Conservation (phyloP, 2,888 invertebrate genomes). For the Tenthredo distinguenda region DNA sequence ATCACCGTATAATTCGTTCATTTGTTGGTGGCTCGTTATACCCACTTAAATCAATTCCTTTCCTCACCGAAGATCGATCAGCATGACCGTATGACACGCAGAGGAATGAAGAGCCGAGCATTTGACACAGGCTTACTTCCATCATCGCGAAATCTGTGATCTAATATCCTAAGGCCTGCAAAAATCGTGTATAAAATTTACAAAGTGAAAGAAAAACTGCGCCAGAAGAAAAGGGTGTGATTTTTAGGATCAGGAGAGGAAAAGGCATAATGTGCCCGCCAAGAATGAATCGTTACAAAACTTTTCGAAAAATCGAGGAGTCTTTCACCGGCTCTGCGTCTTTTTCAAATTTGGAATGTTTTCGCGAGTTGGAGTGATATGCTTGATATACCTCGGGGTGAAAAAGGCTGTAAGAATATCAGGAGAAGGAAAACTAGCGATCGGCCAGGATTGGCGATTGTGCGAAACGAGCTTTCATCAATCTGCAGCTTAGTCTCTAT, state of each 20-base stretch:
- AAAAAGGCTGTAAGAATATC: not conserved
- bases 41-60: not conserved
- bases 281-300: too few species aligned
- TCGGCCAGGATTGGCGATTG: not conserved
- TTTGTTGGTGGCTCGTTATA: not conserved
- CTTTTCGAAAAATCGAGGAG: too few species aligned
- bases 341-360: too few species aligned
- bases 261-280: too few species aligned
- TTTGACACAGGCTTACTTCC: not conserved
- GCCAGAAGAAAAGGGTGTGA: too few species aligned
- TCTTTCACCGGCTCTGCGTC: too few species aligned
- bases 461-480: not conserved
- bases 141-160: not conserved
- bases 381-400: not conserved
- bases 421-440: not conserved
- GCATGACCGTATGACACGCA: not conserved
- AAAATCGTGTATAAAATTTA: not conserved
- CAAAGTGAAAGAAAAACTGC: too few species aligned
- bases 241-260: too few species aligned
- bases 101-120: not conserved
- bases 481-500: not conserved
- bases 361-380: too few species aligned
- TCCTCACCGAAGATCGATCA: constrained; percentile 19
- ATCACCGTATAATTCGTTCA: not conserved
- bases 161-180: not conserved